Percentiles rank a stretch among this genome's conserved stretches.
phyloP scores from a whole-genome alignment of 2,888 invertebrate genomes.

The Nomada flava region DNA sequence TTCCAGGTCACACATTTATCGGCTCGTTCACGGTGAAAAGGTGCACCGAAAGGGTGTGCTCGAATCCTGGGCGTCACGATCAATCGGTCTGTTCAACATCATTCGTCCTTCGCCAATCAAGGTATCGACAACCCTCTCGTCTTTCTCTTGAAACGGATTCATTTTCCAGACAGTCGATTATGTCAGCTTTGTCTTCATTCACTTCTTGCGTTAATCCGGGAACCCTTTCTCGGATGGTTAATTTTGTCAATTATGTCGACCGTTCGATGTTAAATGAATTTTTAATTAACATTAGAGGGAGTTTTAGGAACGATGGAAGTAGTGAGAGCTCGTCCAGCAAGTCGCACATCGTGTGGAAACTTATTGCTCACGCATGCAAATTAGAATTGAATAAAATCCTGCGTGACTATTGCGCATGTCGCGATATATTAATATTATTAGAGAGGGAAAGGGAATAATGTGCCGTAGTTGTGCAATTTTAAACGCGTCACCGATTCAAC shows the following conservation, averaged over 20 bases:
- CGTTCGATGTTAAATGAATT: too few relatives aligned
- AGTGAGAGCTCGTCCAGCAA: too few relatives aligned
- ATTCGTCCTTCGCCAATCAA: not conserved
- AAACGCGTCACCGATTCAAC: not conserved
- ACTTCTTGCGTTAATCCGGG: not conserved
- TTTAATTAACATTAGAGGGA: too few relatives aligned
- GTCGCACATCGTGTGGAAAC: too few relatives aligned
- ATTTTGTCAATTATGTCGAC: too few relatives aligned
- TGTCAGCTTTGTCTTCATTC: not conserved
- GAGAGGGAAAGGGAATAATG: not conserved
- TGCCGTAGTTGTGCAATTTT: not conserved
- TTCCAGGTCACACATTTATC: slow-evolving; percentile 49
- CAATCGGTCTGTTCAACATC: slow-evolving; percentile 13
- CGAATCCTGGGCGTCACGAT: not conserved
- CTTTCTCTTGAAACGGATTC: not conserved
- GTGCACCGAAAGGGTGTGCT: slow-evolving; percentile 16
- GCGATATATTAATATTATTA: not conserved
- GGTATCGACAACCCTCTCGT: slow-evolving; percentile 32
- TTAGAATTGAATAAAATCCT: not conserved
- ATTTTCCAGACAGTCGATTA: not conserved
- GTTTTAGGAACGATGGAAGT: too few relatives aligned
- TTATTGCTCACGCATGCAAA: too few relatives aligned
- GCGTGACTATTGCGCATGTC: not conserved
- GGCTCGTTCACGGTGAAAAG: slow-evolving; percentile 9
- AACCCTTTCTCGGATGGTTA: not conserved